These are phyloP conservation scores for Pitangus sulphuratus DNA, from an alignment of 2,797 vertebrate genomes.

Conservation along the genomic window DNA sequence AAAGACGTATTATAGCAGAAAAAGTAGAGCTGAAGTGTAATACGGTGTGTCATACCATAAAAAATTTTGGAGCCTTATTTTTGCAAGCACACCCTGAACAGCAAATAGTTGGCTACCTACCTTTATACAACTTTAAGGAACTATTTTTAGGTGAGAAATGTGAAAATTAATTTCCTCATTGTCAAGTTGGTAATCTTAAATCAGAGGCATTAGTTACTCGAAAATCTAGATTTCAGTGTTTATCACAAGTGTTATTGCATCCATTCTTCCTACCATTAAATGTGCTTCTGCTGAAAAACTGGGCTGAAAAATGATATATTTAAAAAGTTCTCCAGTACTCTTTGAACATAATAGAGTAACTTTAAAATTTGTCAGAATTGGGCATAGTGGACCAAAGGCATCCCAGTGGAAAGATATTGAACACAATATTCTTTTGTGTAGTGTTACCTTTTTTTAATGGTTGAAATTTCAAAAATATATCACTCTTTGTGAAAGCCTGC, in stretches of 20 bases:
- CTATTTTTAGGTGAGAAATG: background rate
- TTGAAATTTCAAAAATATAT: background rate
- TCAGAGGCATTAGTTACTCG: background rate
- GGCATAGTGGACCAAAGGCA: background rate
- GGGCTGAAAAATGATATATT: background rate
- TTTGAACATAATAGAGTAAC: background rate
- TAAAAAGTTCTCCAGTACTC: background rate
- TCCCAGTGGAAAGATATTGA: background rate
- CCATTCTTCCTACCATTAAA: background rate
- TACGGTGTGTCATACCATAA: rapidly evolving
- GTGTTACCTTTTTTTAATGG: background rate
- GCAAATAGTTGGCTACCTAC: background rate
- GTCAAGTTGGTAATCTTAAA: background rate
- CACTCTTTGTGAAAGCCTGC: background rate
- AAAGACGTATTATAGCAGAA: background rate
- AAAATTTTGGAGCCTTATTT: background rate
- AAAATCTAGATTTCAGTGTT: background rate
- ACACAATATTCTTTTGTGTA: background rate
- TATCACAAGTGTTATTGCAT: background rate
- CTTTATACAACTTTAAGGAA: background rate
- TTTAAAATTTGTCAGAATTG: background rate
- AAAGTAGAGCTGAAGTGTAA: background rate
- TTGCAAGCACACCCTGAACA: background rate
- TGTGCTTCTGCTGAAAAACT: background rate
- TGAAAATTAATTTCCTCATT: background rate